A percentile compares a stretch with the other conserved stretches of the same genome.
phyloP scores from a whole-genome alignment of 2,888 invertebrate genomes.

The Tenthredo scrophulariae region DNA sequence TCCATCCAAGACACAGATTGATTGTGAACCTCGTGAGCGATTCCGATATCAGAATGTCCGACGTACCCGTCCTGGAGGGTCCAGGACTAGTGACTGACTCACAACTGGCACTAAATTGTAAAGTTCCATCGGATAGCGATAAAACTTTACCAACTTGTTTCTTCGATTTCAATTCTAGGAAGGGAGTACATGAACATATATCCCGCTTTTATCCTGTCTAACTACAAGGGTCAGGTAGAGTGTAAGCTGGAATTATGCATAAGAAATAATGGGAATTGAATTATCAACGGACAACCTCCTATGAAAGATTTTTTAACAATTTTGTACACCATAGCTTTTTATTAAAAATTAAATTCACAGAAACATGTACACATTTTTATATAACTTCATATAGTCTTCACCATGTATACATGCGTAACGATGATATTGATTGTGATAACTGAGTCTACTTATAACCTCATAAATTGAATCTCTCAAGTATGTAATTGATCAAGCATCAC shows the following conservation, averaged over 20 bases:
- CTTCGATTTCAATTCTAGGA: not conserved
- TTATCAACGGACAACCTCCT: not conserved
- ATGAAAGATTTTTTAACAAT: not conserved
- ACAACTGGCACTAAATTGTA: not conserved
- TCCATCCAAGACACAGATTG: not conserved
- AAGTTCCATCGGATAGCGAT: not conserved
- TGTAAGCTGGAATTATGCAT: not conserved
- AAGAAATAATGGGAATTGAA: not conserved
- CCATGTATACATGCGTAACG: no score
- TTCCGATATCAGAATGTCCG: not conserved
- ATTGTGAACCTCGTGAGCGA: not conserved
- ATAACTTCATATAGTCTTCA: not conserved
- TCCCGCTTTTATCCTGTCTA: not conserved
- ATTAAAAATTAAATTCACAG: conserved; percentile 4
- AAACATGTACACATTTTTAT: not conserved
- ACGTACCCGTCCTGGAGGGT: not conserved
- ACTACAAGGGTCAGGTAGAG: not conserved
- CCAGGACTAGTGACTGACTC: not conserved
- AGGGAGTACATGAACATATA: not conserved
- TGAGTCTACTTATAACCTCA: no score
- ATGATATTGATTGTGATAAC: no score
- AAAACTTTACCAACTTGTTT: not conserved
- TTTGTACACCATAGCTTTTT: not conserved
- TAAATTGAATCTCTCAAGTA: no score
- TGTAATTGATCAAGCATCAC: no score